Evolutionary conservation across 2,113 vertebrate species (phyloP), one percentile per base, ranked within the genome.

Genomic region (Hippocampus comes): DNA sequence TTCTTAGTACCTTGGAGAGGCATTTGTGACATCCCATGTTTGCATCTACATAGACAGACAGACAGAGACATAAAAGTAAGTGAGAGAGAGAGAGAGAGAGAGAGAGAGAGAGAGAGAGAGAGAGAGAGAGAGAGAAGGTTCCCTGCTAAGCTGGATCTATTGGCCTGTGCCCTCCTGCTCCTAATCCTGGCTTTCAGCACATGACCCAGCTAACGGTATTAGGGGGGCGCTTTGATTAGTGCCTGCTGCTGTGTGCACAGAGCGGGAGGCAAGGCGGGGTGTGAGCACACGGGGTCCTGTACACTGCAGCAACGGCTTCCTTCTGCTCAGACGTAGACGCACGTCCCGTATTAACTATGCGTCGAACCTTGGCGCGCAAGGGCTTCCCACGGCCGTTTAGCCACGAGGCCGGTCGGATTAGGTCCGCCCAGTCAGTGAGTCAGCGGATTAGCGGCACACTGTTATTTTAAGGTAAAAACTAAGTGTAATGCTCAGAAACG

Each of bases 151-250:
- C 79, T 87, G 84, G 82, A 88, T 88, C 77, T 74, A 78, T 79
- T 83, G 82, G 80, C 83, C 85, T 85, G 70, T 83, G 84, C 78
- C 81, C 86, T 88, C 82, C 70, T 86, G 84, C 71, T 89, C 84
- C 88, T 88, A 90, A 91, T 90, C 87, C 89, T 68, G 79, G 81
- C 80, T 87, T 82, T 84, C 79, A 89, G 86, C 90, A 87, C 89
- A 90, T 91, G 90, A 91, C 88, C 86, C 85, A 79, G 87, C 89
- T 90, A 91, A 91, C 84, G 83, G 84, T 67, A 87, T 90, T 90
- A 90, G 57, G 71, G 73, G 38, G 83, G 80, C 56, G 73, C 86
- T 90, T 88, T 86, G 88, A 91, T 87, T 89, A 87, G 90, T 10
- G 84, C 76, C 87, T 89, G 83, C 83, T 78, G 79, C 75, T 81